These are phyloP conservation scores for Fissipunctia ypsillon DNA, from an alignment of 2,888 invertebrate genomes.

Conservation along the genomic window DNA sequence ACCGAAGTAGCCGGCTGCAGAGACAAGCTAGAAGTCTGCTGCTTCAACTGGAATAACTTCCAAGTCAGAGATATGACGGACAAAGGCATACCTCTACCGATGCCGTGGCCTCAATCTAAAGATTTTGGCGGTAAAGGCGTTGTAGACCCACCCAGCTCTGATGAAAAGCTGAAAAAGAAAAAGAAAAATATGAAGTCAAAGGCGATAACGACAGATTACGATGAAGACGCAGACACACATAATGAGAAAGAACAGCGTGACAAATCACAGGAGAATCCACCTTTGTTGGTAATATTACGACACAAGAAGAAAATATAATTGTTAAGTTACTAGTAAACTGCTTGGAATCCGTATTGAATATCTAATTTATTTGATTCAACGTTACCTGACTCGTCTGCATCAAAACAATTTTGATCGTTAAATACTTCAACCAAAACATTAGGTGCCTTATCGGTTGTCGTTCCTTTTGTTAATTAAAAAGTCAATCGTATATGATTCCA, in stretches of 20 bases:
- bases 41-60: constrained; percentile 82
- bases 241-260: not conserved
- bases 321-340: constrained; percentile 1
- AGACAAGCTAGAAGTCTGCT: constrained; percentile 81
- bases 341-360: not conserved
- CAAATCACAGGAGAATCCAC: not conserved
- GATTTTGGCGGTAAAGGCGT: constrained; percentile 81
- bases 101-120: constrained; percentile 76
- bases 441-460: constrained; percentile 47
- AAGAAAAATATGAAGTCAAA: constrained; percentile 42
- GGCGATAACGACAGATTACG: not conserved
- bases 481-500: constrained; percentile 39
- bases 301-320: constrained; percentile 35
- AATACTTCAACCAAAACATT: constrained; percentile 49
- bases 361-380: constrained; percentile 32
- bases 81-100: constrained; percentile 71
- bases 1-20: constrained; percentile 83
- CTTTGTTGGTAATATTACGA: constrained; percentile 58
- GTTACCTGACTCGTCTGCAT: not conserved
- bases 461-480: constrained; percentile 62
- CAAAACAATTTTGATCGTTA: constrained; percentile 33
- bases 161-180: constrained; percentile 37
- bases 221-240: not conserved
- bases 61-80: constrained; percentile 75
- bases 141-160: constrained; percentile 40